These are phyloP conservation scores for Plecotus auritus DNA, from an alignment of 2,113 vertebrate genomes.

Conservation along the genomic window DNA sequence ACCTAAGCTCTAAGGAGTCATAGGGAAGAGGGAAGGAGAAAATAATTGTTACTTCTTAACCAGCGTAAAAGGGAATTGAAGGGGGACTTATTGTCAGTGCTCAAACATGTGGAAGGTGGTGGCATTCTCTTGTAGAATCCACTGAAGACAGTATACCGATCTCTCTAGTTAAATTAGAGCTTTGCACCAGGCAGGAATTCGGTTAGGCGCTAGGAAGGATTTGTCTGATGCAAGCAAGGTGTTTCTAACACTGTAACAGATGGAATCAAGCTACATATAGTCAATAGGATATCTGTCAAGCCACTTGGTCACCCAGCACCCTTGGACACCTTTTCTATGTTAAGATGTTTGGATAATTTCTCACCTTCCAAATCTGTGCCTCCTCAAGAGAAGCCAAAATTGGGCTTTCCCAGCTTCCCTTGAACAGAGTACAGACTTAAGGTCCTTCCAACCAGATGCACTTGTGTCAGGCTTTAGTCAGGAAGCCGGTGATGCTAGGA, in stretches of 20 bases:
- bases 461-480: neutral
- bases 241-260: neutral
- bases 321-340: neutral
- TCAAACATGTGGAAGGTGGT: neutral
- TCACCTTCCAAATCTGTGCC: neutral
- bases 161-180: neutral
- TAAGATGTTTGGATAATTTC: neutral
- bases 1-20: neutral
- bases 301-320: neutral
- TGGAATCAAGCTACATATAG: neutral
- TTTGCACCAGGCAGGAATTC: neutral
- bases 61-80: neutral
- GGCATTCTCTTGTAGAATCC: neutral
- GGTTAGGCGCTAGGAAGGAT: neutral
- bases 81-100: neutral
- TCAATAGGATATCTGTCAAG: neutral
- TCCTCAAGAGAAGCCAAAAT: neutral
- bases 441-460: neutral
- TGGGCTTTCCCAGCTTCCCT: neutral
- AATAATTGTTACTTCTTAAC: constrained; percentile 13
- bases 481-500: neutral
- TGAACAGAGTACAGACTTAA: neutral
- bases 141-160: neutral
- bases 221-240: neutral
- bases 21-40: neutral